phyloP scores from a whole-genome alignment of 2,113 vertebrate species.

The Herpailurus yagouaroundi region DNA sequence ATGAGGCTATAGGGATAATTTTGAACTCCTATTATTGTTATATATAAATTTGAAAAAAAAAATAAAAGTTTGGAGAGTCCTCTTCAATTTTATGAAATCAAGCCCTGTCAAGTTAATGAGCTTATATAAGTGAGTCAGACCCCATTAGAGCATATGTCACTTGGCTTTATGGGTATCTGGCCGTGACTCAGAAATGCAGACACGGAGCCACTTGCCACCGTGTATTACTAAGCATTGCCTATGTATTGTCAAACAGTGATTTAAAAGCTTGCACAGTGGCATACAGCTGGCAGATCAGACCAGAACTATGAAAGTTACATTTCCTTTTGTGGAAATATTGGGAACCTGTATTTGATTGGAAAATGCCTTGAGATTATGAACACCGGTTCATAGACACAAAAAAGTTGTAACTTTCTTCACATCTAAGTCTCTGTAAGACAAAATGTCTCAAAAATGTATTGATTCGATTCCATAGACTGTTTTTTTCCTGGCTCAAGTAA shows the following conservation, averaged over 20 bases:
- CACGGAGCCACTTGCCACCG: not conserved
- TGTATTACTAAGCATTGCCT: not conserved
- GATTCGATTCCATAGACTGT: not conserved
- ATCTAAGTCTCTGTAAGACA: not conserved
- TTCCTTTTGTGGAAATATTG: not conserved
- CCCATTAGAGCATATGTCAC: not conserved
- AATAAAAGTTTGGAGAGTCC: not conserved
- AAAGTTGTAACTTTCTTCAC: not conserved
- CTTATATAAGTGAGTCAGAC: slow-evolving; percentile 51
- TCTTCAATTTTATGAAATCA: slow-evolving; percentile 26
- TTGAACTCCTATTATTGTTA: not conserved
- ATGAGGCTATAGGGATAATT: not conserved
- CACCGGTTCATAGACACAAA: not conserved
- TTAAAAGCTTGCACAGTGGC: not conserved
- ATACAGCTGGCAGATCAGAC: not conserved
- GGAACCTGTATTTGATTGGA: not conserved
- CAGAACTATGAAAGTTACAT: not conserved
- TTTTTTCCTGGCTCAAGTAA: not conserved
- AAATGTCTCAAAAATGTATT: not conserved
- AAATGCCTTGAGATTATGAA: not conserved
- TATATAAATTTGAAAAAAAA: not conserved
- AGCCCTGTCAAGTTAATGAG: slow-evolving; percentile 51
- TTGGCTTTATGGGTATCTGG: slow-evolving; percentile 13
- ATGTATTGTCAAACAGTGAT: not conserved
- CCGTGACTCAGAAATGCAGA: slow-evolving; percentile 67